These are phyloP conservation scores for Crepidodera aurea DNA, from an alignment of 2,888 invertebrate genomes.

Conservation along the genomic window DNA sequence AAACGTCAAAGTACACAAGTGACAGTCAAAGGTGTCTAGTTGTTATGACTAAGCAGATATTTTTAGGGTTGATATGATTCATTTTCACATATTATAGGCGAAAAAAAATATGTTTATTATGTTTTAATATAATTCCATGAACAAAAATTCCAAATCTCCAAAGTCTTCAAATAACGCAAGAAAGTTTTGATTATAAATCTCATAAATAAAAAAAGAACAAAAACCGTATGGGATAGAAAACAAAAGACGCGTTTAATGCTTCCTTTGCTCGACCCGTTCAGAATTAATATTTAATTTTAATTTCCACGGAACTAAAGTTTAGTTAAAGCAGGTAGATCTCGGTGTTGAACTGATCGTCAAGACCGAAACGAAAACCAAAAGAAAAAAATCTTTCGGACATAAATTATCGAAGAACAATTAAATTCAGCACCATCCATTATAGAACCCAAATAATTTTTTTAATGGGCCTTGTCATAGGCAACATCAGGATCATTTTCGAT, in stretches of 20 bases:
- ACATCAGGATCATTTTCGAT: constrained; percentile 31
- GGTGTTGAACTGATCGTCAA: constrained; percentile 30
- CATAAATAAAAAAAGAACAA: neutral
- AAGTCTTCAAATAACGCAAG: too few species aligned
- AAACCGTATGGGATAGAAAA: constrained; percentile 10
- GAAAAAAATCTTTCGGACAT: constrained; percentile 29
- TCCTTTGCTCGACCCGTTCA: constrained; percentile 16
- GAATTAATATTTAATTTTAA: constrained; percentile 39
- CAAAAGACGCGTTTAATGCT: constrained; percentile 6
- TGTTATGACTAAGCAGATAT: too few species aligned
- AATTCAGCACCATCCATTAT: constrained; percentile 42
- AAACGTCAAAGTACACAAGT: too few species aligned
- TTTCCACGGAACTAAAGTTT: constrained; percentile 34
- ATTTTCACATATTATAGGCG: too few species aligned
- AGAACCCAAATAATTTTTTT: constrained; percentile 41
- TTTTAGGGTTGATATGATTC: too few species aligned
- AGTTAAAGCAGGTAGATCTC: constrained; percentile 33
- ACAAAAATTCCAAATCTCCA: too few species aligned
- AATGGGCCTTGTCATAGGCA: constrained; percentile 40
- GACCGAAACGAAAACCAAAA: constrained; percentile 21
- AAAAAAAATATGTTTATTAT: too few species aligned
- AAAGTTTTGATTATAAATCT: too few species aligned
- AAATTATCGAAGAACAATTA: constrained; percentile 41
- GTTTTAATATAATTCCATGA: too few species aligned
- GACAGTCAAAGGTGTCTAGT: too few species aligned